These are phyloP conservation scores for Monopterus albus DNA, from an alignment of 2,113 vertebrate species.

Conservation along the genomic window DNA sequence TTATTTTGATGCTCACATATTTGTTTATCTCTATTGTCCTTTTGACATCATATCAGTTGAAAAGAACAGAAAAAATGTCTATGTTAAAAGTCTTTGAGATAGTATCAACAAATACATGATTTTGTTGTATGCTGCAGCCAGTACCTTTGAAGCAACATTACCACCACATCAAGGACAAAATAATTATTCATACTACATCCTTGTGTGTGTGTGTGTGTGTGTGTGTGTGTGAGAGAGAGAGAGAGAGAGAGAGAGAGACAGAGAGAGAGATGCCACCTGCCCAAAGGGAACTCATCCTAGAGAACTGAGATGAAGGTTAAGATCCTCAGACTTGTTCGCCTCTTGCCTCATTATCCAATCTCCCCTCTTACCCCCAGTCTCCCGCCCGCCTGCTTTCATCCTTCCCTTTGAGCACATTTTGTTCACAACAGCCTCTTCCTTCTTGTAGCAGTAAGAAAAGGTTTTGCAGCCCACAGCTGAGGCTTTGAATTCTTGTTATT, in stretches of 20 bases:
- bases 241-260: too few species aligned
- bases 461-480: constrained; percentile 51
- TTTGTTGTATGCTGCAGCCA: constrained; percentile 7
- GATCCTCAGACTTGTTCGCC: constrained; percentile 72
- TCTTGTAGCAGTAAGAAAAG: constrained; percentile 38
- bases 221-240: not conserved
- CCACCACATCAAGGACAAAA: constrained; percentile 53
- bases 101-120: constrained; percentile 2
- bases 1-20: not conserved
- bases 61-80: not conserved
- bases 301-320: constrained; percentile 72
- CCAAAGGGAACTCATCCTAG: constrained; percentile 63
- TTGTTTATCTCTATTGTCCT: not conserved
- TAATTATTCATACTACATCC: constrained; percentile 52
- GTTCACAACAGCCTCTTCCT: constrained; percentile 59
- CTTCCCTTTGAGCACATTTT: constrained; percentile 66
- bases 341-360: constrained; percentile 70
- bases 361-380: constrained; percentile 54
- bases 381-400: constrained; percentile 63
- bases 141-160: constrained; percentile 9
- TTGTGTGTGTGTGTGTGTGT: constrained; percentile 26
- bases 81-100: constrained; percentile 1
- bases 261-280: constrained; percentile 47
- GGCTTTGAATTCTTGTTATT: constrained; percentile 60
- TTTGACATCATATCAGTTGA: not conserved